Base-by-base conservation (phyloP, 2,888 invertebrate species). In the Bruchidius siliquastri region DNA sequence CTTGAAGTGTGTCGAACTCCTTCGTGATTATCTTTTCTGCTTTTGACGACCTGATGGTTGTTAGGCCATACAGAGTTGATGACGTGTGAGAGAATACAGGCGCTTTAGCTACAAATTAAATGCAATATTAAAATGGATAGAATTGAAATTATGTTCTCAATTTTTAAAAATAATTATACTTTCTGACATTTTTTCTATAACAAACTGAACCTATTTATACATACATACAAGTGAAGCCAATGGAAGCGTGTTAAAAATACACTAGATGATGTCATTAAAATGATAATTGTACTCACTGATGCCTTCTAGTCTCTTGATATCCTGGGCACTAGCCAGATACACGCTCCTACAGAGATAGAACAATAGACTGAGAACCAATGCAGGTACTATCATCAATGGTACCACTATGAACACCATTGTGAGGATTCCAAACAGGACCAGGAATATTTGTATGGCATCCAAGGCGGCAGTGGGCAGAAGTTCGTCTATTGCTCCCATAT, bases 31-130 rank as follows among this genome's bases (percentile, higher is more conserved):
- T 88, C 76, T 91, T 88, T 85, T 94, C 91, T 0, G 93, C 92
- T 22, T 90, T 89, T 0, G 93, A 91, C 0, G 96, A 93, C 75
- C 98, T 89, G 76, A 98, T 96, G 0, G 96, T 96, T 68, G 94
- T 91, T 30, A 98, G 89, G 2, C 98, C 98, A 76, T 93, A 91
- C 8, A 98, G 88, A 0, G 95, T 92, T 0, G 96, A 93, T 20
- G 94, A 93, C 78, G 97, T 90, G 84, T 97, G 96, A 0, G 96
- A 94, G 85, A 97, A 97, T 0, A 98, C 94, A 0, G 98, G 97
- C 86, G 96, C 96, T 77, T 77, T 79, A 69, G 74, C 78, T 78
- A 71, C 73, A 77, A 77, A 69, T 26, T 67, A 72, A 71, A 69
- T 4, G n/a, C 3, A 73, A 67, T n/a, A n/a, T n/a, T n/a, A n/a